A percentile compares a stretch with the other conserved stretches of the same genome.
These are phyloP conservation scores for Acleris emargana DNA, from an alignment of 2,888 invertebrate species.

Conservation along the genomic window DNA sequence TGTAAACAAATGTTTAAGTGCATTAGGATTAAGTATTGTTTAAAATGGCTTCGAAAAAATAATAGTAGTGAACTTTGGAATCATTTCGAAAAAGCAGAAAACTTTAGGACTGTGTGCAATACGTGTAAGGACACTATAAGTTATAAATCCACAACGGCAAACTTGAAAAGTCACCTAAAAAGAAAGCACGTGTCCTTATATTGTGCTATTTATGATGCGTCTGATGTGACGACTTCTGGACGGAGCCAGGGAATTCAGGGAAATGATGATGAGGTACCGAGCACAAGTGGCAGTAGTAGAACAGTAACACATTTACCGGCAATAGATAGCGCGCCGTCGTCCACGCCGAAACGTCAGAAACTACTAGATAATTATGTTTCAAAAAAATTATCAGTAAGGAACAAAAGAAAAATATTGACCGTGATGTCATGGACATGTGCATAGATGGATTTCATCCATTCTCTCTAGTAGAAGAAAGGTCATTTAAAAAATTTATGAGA, in stretches of 20 bases:
- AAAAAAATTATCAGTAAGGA: constrained; percentile 29
- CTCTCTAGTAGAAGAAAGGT: constrained; percentile 38
- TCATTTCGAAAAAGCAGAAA: constrained; percentile 27
- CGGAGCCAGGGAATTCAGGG: neutral
- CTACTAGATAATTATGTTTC: no score
- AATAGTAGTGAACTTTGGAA: constrained; percentile 27
- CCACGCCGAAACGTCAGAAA: no score
- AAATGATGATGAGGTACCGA: neutral
- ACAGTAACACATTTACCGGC: no score
- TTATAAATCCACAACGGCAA: constrained; percentile 29
- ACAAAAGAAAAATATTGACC: no score
- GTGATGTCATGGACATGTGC: no score
- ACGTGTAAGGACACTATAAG: constrained; percentile 26
- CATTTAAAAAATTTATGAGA: constrained; percentile 36
- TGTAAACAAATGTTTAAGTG: no score
- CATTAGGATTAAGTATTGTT: neutral
- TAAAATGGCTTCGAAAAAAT: constrained; percentile 3
- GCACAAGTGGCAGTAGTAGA: no score
- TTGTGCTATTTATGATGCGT: no score
- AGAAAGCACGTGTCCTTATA: no score
- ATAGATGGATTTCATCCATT: constrained; percentile 9
- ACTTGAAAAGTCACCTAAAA: neutral
- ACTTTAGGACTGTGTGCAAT: constrained; percentile 28
- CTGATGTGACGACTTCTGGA: neutral
- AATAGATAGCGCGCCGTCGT: no score